These are phyloP conservation scores for Latrodectus geometricus DNA, from an alignment of 1,140 invertebrate species.

Conservation along the genomic window DNA sequence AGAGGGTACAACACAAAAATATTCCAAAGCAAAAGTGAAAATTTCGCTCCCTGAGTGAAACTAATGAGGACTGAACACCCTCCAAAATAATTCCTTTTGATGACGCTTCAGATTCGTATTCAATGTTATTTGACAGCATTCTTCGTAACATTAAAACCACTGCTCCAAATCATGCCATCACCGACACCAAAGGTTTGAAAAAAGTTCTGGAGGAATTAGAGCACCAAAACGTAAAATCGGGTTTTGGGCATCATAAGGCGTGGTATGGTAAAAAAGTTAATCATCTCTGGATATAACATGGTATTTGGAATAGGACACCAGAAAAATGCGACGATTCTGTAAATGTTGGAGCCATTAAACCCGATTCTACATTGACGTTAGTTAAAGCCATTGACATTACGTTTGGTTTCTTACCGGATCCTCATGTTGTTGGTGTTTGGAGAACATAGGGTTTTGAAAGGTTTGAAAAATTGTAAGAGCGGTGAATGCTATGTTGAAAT, in stretches of 20 bases:
- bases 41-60: too few species aligned
- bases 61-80: too few species aligned
- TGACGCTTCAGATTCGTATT: too few species aligned
- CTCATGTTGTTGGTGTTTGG: constrained; percentile 78
- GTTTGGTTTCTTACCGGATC: constrained; percentile 94
- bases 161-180: too few species aligned
- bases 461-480: background rate
- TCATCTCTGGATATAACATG: constrained; percentile 94
- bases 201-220: background rate
- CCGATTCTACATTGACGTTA: constrained; percentile 88
- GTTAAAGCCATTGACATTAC: constrained; percentile 81
- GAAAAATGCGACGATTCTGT: constrained; percentile 87
- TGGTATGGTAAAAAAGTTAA: constrained; percentile 94
- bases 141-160: too few species aligned
- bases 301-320: constrained; percentile 93
- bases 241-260: constrained; percentile 96
- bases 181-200: background rate
- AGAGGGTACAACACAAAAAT: background rate
- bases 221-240: constrained; percentile 75
- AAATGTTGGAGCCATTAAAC: constrained; percentile 78
- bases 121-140: too few species aligned
- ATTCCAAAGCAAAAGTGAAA: too few species aligned
- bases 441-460: background rate
- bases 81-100: too few species aligned
- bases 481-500: constrained; percentile 90